phyloP scores from a whole-genome alignment of 2,113 vertebrate genomes.

The Percina caprodes region DNA sequence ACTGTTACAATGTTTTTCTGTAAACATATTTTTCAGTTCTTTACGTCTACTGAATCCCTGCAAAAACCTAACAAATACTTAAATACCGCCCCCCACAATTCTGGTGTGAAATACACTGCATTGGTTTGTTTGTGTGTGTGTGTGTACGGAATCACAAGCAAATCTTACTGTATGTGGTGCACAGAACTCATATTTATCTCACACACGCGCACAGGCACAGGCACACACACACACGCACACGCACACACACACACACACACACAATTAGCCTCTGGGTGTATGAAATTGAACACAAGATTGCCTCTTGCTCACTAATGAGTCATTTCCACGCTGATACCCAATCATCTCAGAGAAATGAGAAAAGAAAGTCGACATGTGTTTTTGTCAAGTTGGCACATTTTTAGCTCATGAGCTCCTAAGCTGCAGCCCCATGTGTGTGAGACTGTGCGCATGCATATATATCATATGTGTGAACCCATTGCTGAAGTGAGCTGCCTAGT shows the following conservation, averaged over 20 bases:
- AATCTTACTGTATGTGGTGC: not conserved
- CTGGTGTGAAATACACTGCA: too few relatives aligned
- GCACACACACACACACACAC: slow-evolving; percentile 14
- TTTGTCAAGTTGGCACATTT: slow-evolving; percentile 66
- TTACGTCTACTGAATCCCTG: not conserved
- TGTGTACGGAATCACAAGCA: not conserved
- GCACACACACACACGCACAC: slow-evolving; percentile 10
- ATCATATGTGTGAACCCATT: not conserved
- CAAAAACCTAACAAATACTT: too few relatives aligned
- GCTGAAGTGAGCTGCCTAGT: not conserved
- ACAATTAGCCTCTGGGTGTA: slow-evolving; percentile 32
- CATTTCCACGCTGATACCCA: slow-evolving; percentile 58
- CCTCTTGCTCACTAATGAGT: slow-evolving; percentile 54
- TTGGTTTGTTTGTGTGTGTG: too few relatives aligned
- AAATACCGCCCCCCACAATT: not conserved
- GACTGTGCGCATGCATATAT: not conserved
- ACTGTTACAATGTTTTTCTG: not conserved
- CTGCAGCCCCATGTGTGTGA: not conserved
- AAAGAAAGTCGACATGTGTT: slow-evolving; percentile 50
- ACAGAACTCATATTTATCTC: slow-evolving; percentile 12
- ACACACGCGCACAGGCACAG: slow-evolving; percentile 1
- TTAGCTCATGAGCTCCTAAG: slow-evolving; percentile 39
- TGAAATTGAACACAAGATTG: slow-evolving; percentile 60
- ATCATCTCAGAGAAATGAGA: slow-evolving; percentile 57
- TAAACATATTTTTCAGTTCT: not conserved